These are phyloP conservation scores for Hedychridium roseum DNA, from an alignment of 2,888 invertebrate genomes.

Conservation along the genomic window DNA sequence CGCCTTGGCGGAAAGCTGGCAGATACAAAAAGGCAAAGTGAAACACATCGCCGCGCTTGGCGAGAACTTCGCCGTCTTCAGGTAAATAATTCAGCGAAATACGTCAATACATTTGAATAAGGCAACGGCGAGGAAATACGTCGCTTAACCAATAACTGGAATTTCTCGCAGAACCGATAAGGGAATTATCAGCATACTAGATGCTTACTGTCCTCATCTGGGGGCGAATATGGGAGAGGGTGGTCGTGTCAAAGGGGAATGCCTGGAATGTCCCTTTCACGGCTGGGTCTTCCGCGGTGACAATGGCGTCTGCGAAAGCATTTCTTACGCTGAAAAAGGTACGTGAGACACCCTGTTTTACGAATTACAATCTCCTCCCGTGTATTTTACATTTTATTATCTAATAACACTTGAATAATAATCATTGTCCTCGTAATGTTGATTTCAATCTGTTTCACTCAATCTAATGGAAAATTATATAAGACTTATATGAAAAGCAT, in stretches of 20 bases:
- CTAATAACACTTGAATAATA: no score
- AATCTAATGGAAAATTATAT: no score
- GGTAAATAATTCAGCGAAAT: slow-evolving; percentile 47
- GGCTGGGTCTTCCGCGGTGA: slow-evolving; percentile 82
- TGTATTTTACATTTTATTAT: no score
- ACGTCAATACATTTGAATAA: no score
- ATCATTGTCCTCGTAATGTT: no score
- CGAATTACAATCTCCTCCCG: not conserved
- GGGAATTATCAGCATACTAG: slow-evolving; percentile 74
- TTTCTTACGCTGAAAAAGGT: slow-evolving; percentile 76
- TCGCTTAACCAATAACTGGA: no score
- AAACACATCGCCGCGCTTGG: slow-evolving; percentile 74
- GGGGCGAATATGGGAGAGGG: slow-evolving; percentile 88
- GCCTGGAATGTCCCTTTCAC: slow-evolving; percentile 90
- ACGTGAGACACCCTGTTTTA: slow-evolving; percentile 15
- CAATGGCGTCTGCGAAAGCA: slow-evolving; percentile 76
- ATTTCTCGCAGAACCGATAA: slow-evolving; percentile 59
- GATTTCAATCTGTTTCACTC: no score
- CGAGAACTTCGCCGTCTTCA: slow-evolving; percentile 59
- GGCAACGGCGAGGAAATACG: no score
- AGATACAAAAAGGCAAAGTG: slow-evolving; percentile 68
- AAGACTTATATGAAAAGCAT: no score
- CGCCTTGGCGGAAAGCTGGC: slow-evolving; percentile 74
- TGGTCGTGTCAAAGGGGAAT: slow-evolving; percentile 78
- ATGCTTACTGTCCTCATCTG: slow-evolving; percentile 90